Percentiles rank a stretch among this genome's conserved stretches.
Conservation (phyloP, 2,113 vertebrate species). For the Acrocephalus kingi region DNA sequence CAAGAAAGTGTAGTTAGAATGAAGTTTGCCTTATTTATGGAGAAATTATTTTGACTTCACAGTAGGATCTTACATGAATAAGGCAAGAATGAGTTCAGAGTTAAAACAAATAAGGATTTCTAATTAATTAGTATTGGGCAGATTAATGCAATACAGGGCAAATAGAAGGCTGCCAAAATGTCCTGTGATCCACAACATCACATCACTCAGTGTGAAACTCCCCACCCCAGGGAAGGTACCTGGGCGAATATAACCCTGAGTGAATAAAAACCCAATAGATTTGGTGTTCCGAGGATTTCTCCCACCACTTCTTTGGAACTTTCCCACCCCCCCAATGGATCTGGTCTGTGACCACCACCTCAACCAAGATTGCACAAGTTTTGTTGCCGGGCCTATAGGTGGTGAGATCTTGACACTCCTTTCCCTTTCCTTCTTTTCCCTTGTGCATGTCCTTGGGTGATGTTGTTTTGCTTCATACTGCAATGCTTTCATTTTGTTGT, state of each 20-base stretch:
- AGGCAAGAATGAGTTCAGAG: neutral
- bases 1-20: neutral
- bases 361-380: neutral
- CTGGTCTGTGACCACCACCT: neutral
- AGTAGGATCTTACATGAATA: neutral
- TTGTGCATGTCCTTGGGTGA: too few species aligned
- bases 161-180: neutral
- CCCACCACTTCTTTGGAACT: neutral
- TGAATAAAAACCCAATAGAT: neutral
- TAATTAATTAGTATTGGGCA: neutral
- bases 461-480: neutral
- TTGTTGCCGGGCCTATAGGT: fast-evolving
- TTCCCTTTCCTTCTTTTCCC: neutral
- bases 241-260: neutral
- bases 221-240: fast-evolving
- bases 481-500: neutral
- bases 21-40: neutral
- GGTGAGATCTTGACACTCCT: neutral
- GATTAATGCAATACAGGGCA: neutral
- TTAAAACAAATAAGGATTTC: neutral
- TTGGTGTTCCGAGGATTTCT: neutral
- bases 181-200: neutral
- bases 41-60: neutral
- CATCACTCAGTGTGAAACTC: neutral
- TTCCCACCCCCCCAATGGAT: neutral